Percentiles rank a stretch among this genome's conserved stretches.
These are phyloP conservation scores for Goniozus legneri DNA, from an alignment of 1,140 invertebrate species.

Conservation along the genomic window DNA sequence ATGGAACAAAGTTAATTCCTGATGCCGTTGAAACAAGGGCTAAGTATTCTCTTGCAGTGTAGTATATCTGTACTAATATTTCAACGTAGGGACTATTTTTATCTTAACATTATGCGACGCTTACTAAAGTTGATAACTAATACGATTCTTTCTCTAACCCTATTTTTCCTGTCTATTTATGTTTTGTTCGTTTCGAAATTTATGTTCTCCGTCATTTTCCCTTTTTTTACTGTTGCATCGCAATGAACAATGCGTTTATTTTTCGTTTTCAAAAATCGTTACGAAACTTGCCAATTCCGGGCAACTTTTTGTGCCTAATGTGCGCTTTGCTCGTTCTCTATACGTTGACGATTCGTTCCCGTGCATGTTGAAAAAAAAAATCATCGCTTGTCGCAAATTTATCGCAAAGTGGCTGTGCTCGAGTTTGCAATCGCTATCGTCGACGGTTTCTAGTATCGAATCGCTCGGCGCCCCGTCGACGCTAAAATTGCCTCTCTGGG, in stretches of 20 bases:
- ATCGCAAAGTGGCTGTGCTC: slow-evolving; percentile 56
- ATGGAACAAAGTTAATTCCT: slow-evolving; percentile 40
- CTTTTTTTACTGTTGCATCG: slow-evolving; percentile 7
- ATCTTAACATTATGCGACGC: slow-evolving; percentile 7
- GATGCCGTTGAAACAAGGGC: slow-evolving; percentile 24
- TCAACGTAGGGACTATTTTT: neutral
- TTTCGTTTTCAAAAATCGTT: neutral
- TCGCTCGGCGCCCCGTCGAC: slow-evolving; percentile 53
- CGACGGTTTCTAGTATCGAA: slow-evolving; percentile 53
- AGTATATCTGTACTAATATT: slow-evolving; percentile 18
- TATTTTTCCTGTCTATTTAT: slow-evolving; percentile 25
- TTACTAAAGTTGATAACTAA: slow-evolving; percentile 28
- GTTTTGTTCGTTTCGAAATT: slow-evolving; percentile 19
- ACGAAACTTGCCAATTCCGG: neutral
- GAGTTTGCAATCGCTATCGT: slow-evolving; percentile 55
- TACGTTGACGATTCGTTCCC: neutral
- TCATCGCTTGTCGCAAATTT: too few relatives aligned
- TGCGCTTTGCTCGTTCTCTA: slow-evolving; percentile 3
- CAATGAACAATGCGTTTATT: slow-evolving; percentile 3
- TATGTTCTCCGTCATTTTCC: slow-evolving; percentile 11
- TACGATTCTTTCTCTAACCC: slow-evolving; percentile 22
- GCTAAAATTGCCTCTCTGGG: slow-evolving; percentile 65
- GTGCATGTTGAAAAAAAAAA: slow-evolving; percentile 21
- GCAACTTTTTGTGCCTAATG: too few relatives aligned
- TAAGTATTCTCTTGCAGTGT: slow-evolving; percentile 9